Conservation (phyloP, 2,888 invertebrate species). For the Conistra vaccinii region DNA sequence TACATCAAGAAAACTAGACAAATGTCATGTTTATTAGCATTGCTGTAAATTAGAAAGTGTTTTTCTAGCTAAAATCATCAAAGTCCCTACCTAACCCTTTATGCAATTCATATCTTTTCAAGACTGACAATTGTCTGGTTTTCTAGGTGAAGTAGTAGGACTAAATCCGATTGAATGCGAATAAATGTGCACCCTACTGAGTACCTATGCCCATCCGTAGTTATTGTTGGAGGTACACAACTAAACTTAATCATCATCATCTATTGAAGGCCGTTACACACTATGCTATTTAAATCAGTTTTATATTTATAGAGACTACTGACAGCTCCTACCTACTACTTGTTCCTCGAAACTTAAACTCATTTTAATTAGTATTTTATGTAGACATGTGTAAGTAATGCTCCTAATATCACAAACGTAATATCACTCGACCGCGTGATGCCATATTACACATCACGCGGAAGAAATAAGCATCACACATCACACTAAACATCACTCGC, state of each 20-base stretch:
- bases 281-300: slow-evolving; percentile 74
- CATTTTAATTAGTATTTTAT: slow-evolving; percentile 41
- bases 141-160: slow-evolving; percentile 9
- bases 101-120: not conserved
- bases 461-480: too few species aligned
- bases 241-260: slow-evolving; percentile 76
- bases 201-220: slow-evolving; percentile 45
- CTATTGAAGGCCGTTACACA: slow-evolving; percentile 64
- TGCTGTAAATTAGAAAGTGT: too few species aligned
- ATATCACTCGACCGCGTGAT: too few species aligned
- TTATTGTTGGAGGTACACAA: slow-evolving; percentile 72
- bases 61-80: not conserved
- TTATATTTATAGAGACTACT: slow-evolving; percentile 63
- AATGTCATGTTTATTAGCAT: not conserved
- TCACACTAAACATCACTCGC: too few species aligned
- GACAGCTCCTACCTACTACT: slow-evolving; percentile 9
- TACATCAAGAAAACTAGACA: not conserved
- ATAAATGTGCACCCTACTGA: slow-evolving; percentile 46
- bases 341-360: slow-evolving; percentile 33
- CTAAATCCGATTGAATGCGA: slow-evolving; percentile 27
- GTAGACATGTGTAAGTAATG: too few species aligned
- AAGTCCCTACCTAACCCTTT: not conserved
- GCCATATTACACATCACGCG: too few species aligned
- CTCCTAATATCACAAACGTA: too few species aligned
- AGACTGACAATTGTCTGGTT: not conserved